phyloP scores from a whole-genome alignment of 2,888 invertebrate genomes.

The Eubasilissa splendida region DNA sequence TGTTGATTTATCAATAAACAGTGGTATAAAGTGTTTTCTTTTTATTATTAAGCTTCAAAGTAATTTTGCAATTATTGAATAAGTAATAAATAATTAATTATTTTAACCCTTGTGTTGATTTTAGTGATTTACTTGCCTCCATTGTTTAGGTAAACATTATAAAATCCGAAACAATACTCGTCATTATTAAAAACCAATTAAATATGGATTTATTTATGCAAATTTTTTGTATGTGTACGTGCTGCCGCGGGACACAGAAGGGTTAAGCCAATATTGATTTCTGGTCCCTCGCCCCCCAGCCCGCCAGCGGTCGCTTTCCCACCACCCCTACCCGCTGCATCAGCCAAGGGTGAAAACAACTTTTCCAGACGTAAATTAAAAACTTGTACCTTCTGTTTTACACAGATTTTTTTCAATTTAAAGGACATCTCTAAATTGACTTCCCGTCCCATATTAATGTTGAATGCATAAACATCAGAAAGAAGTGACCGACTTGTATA shows the following conservation, averaged over 20 bases:
- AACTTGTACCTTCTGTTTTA: constrained; percentile 34
- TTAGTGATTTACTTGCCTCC: too few species aligned
- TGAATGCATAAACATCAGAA: too few species aligned
- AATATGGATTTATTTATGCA: constrained; percentile 19
- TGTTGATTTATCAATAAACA: too few species aligned
- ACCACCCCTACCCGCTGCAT: background rate
- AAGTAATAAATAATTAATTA: too few species aligned
- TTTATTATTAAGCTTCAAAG: too few species aligned
- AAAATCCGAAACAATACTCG: background rate
- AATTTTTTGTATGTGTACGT: constrained; percentile 17
- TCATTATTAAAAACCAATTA: constrained; percentile 20
- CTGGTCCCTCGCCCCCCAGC: constrained; percentile 28
- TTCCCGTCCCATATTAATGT: background rate
- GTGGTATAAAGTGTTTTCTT: too few species aligned
- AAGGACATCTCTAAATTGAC: background rate
- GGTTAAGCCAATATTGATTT: constrained; percentile 51
- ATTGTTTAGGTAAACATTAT: too few species aligned
- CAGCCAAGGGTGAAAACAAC: constrained; percentile 32
- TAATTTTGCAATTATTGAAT: too few species aligned
- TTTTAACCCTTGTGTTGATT: too few species aligned
- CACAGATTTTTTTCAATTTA: background rate
- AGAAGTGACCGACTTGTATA: too few species aligned
- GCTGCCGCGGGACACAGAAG: constrained; percentile 30
- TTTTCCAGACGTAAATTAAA: constrained; percentile 26
- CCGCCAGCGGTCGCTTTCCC: background rate